Percentiles rank a stretch among this genome's conserved stretches.
phyloP scores from a whole-genome alignment of 2,797 vertebrate species.

The Brachyalestes nurse region DNA sequence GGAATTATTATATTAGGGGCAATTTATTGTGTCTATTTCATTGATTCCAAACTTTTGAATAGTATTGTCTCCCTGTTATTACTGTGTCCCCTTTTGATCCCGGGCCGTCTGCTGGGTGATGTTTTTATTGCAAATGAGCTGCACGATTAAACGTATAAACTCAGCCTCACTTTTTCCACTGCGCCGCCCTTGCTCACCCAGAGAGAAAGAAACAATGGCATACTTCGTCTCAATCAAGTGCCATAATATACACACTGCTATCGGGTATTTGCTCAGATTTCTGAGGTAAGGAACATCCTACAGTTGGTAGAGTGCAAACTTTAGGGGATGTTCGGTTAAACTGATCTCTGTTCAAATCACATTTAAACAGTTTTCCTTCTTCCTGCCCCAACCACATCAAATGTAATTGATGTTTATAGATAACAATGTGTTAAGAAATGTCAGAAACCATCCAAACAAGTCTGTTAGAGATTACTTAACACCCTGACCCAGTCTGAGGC shows the following conservation, averaged over 20 bases:
- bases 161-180: not conserved
- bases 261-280: not conserved
- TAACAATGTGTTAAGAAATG: too few species aligned
- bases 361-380: too few species aligned
- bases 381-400: too few species aligned
- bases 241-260: not conserved
- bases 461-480: too few species aligned
- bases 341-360: too few species aligned
- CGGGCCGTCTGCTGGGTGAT: not conserved
- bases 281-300: not conserved
- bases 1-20: too few species aligned
- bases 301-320: too few species aligned
- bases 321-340: too few species aligned
- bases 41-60: not conserved
- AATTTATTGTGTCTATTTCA: not conserved
- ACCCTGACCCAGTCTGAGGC: too few species aligned
- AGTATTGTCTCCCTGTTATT: not conserved
- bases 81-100: not conserved
- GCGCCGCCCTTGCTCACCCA: not conserved
- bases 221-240: not conserved
- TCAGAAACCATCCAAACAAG: too few species aligned
- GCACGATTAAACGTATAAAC: not conserved
- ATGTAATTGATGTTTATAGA: too few species aligned
- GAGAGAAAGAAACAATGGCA: not conserved
- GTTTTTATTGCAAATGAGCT: conserved; percentile 21